Base-by-base conservation (phyloP, 2,888 invertebrate genomes). In the Acleris holmiana region DNA sequence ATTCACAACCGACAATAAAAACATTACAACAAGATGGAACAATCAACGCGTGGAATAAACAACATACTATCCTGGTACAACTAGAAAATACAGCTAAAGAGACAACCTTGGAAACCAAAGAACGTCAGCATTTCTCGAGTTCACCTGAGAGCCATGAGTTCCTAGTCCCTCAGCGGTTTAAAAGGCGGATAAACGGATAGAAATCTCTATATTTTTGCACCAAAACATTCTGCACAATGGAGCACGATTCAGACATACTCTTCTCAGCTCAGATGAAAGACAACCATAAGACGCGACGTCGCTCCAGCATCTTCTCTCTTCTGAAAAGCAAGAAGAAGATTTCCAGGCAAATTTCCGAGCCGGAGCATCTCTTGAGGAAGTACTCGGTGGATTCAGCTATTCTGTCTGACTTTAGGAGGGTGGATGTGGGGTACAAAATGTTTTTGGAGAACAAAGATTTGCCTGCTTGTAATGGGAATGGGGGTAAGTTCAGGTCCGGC, bases 301-400 rank as follows among this genome's bases (percentile, higher is more conserved):
- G 91, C 0, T 91, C 91, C 0, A 89, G 89, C 41, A 88, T 92
- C 15, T 91, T 92, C 73, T 86, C 85, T 0, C 69, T 91, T 0
- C 62, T 92, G 0, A 85, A 82, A 61, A 69, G 82, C 0, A 84
- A 87, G 71, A 91, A 87, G 76, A 91, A 89, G 25, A 18, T 91
- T 0, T 74, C 79, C 0, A 72, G 91, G 15, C 91, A 91, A 57
- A 71, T 73, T 1, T 91, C 91, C 0, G 90, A 87, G 35, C 91
- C 91, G 0, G 79, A 71, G 0, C 70, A 76, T 0, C 76, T 76
- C 4, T 67, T 75, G 0, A 76, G 91, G 59, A 91, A 91, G 50
- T 85, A 73, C 44, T 91, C 91, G 0, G 84, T 86, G 0, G 91
- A 91, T 63, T 89, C 89, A 0, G 89, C 86, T 0, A 85, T 89